Conservation (phyloP, 2,888 invertebrate species). For the Lithosia quadra region DNA sequence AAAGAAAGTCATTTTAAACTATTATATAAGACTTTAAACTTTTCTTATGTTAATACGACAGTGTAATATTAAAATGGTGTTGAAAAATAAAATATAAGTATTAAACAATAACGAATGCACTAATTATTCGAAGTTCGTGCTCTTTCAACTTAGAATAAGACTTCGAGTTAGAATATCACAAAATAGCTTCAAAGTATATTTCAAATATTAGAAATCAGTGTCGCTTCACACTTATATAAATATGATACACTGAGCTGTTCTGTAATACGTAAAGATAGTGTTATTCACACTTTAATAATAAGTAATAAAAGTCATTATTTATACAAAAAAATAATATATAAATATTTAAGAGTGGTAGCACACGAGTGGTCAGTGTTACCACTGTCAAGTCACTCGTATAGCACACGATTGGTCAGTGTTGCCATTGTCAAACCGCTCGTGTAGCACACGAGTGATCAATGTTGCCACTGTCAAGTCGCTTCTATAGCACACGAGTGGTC, state of each 20-base stretch:
- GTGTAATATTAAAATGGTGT: too few species aligned
- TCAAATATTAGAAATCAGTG: slow-evolving; percentile 82
- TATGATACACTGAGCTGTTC: slow-evolving; percentile 80
- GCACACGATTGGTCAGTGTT: too few species aligned
- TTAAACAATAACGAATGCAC: slow-evolving; percentile 10
- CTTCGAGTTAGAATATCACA: slow-evolving; percentile 78
- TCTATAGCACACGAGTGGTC: too few species aligned
- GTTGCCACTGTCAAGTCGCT: slow-evolving; percentile 23
- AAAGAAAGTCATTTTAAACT: not conserved
- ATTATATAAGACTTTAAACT: too few species aligned
- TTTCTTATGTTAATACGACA: too few species aligned
- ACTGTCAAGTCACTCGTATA: too few species aligned
- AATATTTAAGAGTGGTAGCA: slow-evolving; percentile 52
- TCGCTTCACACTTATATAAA: slow-evolving; percentile 79
- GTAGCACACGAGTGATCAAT: slow-evolving; percentile 35
- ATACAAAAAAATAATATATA: slow-evolving; percentile 64
- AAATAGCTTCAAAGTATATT: slow-evolving; percentile 82
- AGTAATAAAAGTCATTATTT: slow-evolving; percentile 78
- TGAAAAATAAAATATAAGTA: not conserved
- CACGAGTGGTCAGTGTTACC: slow-evolving; percentile 32
- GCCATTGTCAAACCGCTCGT: too few species aligned
- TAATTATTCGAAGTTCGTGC: slow-evolving; percentile 54
- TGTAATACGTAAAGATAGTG: slow-evolving; percentile 84
- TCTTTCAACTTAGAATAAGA: slow-evolving; percentile 67
- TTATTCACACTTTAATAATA: slow-evolving; percentile 80